phyloP scores from a whole-genome alignment of 2,888 invertebrate genomes.

The Heliconius hortense region DNA sequence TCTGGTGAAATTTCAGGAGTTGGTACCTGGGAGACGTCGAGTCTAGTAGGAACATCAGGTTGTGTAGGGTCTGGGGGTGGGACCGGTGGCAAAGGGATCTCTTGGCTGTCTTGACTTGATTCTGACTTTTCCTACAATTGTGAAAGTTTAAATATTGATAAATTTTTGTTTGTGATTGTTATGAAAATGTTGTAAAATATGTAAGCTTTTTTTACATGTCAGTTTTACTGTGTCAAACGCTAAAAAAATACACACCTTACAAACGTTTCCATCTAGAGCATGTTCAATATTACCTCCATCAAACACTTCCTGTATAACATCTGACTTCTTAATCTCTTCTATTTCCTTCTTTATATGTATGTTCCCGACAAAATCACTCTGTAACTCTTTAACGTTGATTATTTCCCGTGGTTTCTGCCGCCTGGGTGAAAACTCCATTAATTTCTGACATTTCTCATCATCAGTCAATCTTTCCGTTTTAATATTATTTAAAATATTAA shows the following conservation, averaged over 20 bases:
- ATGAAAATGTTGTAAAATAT: too few relatives aligned
- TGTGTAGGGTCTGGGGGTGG: neutral
- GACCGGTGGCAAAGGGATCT: conserved; percentile 15
- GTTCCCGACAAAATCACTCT: conserved; percentile 72
- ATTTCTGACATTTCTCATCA: conserved; percentile 59
- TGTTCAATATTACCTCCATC: conserved; percentile 6
- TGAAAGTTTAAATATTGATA: neutral
- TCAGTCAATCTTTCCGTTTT: conserved; percentile 72
- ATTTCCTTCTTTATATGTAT: conserved; percentile 67
- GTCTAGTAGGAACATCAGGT: neutral
- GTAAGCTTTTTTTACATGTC: too few relatives aligned
- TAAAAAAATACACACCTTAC: conserved; percentile 30
- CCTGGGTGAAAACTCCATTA: conserved; percentile 63
- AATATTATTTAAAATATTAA: conserved; percentile 71
- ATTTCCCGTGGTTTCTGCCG: conserved; percentile 63
- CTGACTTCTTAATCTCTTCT: conserved; percentile 41
- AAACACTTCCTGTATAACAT: neutral
- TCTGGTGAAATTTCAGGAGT: neutral
- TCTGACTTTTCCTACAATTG: conserved; percentile 7
- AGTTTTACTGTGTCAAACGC: neutral
- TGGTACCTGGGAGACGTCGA: neutral
- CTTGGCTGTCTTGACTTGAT: conserved; percentile 15
- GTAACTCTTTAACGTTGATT: conserved; percentile 73
- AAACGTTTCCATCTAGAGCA: conserved; percentile 11
- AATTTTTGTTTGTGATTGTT: neutral